Conservation (phyloP, 2,888 invertebrate genomes). For the Himalopsyche japonica region DNA sequence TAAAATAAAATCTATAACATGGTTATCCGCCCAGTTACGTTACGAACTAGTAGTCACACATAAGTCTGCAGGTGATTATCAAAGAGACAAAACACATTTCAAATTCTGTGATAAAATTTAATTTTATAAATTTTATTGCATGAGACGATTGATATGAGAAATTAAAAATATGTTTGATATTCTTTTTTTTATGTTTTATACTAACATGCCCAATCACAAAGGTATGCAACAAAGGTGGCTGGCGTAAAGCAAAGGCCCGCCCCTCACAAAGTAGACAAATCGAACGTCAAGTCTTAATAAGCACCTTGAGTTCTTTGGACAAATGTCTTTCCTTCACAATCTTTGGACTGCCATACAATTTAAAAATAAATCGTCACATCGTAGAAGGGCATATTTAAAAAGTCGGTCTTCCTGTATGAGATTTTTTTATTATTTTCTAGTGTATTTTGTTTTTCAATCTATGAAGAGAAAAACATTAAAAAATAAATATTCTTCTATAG, state of each 20-base stretch:
- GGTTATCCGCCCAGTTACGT: no score
- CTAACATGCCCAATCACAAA: not conserved
- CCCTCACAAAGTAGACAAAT: constrained; percentile 50
- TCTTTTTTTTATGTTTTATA: not conserved
- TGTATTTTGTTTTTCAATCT: not conserved
- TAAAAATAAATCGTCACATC: not conserved
- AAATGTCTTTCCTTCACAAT: constrained; percentile 49
- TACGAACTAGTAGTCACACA: no score
- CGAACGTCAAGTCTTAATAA: constrained; percentile 60
- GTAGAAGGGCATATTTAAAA: not conserved
- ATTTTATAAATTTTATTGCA: no score
- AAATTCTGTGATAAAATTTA: no score
- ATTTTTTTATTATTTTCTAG: not conserved
- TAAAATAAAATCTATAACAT: no score
- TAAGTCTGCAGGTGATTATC: no score
- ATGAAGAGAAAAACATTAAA: not conserved
- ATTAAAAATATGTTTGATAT: no score
- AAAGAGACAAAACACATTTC: no score
- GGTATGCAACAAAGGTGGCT: not conserved
- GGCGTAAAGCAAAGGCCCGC: not conserved
- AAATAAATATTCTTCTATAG: no score
- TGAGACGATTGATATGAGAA: no score
- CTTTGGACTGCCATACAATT: constrained; percentile 23
- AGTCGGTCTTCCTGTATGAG: not conserved
- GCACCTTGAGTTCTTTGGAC: constrained; percentile 55